Percentiles rank a stretch among this genome's conserved stretches.
Conservation (phyloP, 2,888 invertebrate genomes). For the Drosophila helvetica region DNA sequence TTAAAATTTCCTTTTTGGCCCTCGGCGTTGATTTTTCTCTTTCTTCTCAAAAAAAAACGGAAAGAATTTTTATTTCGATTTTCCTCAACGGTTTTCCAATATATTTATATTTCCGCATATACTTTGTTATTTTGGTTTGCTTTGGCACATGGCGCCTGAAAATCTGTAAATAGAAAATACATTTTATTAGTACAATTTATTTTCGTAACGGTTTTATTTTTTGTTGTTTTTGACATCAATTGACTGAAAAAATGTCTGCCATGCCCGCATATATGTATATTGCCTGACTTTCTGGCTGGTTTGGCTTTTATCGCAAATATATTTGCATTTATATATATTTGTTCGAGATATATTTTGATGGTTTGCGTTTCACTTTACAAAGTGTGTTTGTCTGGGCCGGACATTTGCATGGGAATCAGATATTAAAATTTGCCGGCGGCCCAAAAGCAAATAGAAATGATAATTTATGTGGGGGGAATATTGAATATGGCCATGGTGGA, state of each 20-base stretch:
- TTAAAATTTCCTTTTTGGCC: conserved; percentile 15
- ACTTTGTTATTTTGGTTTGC: conserved; percentile 21
- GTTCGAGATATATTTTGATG: conserved; percentile 12
- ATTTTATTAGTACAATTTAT: conserved; percentile 25
- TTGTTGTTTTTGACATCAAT: conserved; percentile 9
- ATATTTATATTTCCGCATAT: not conserved
- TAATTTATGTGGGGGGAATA: conserved; percentile 14
- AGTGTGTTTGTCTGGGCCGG: conserved; percentile 16
- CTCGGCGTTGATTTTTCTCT: conserved; percentile 1
- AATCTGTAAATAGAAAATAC: conserved; percentile 41
- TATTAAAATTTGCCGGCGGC: not conserved
- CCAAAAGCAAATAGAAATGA: conserved; percentile 30
- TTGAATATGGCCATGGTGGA: not conserved
- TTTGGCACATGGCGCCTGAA: conserved; percentile 35
- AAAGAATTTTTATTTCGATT: conserved; percentile 14
- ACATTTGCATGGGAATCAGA: conserved; percentile 17
- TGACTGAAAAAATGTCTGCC: conserved; percentile 14
- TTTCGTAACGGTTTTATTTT: not conserved
- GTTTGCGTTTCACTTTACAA: conserved; percentile 28
- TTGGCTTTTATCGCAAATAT: conserved; percentile 27
- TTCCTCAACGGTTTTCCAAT: conserved; percentile 13
- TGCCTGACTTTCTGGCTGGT: conserved; percentile 25
- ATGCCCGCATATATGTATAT: conserved; percentile 33
- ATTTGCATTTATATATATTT: conserved; percentile 28
- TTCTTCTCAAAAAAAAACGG: too few relatives aligned